Conservation (phyloP, 1,140 invertebrate genomes). For the Drosophila mojavensis region DNA sequence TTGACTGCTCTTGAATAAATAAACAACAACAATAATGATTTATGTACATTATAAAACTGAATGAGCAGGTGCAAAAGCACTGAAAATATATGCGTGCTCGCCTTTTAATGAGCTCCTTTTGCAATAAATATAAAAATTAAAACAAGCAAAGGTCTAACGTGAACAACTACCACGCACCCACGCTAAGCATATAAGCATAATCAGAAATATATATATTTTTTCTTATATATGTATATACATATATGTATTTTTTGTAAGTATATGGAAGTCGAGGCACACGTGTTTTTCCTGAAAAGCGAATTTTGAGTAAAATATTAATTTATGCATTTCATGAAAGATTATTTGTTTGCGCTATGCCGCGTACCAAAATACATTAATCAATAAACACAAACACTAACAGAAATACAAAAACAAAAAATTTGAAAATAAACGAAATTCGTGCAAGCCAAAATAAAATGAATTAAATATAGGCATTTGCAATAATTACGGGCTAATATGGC, state of each 20-base stretch:
- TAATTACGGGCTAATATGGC: slow-evolving; percentile 57
- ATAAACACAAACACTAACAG: slow-evolving; percentile 47
- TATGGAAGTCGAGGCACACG: slow-evolving; percentile 11
- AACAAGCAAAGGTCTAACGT: slow-evolving; percentile 8
- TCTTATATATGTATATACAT: neutral
- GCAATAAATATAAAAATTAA: slow-evolving; percentile 25
- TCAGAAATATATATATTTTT: neutral
- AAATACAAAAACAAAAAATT: slow-evolving; percentile 26
- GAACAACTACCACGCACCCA: slow-evolving; percentile 12
- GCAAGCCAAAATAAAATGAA: slow-evolving; percentile 51
- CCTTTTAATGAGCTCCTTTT: slow-evolving; percentile 26
- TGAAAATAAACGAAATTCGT: slow-evolving; percentile 14
- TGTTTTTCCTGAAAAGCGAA: slow-evolving; percentile 30
- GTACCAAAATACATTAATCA: slow-evolving; percentile 58
- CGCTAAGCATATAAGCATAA: neutral
- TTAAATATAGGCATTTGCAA: slow-evolving; percentile 66
- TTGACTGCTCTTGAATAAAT: slow-evolving; percentile 28
- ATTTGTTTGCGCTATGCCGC: slow-evolving; percentile 58
- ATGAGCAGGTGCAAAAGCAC: slow-evolving; percentile 31
- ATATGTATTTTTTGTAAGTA: neutral
- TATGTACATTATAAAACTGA: slow-evolving; percentile 30
- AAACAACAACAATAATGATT: slow-evolving; percentile 27
- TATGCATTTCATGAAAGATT: slow-evolving; percentile 52
- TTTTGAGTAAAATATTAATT: slow-evolving; percentile 57
- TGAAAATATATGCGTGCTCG: slow-evolving; percentile 20